These are phyloP conservation scores for Anguilla rostrata DNA, from an alignment of 2,113 vertebrate species.

Conservation along the genomic window DNA sequence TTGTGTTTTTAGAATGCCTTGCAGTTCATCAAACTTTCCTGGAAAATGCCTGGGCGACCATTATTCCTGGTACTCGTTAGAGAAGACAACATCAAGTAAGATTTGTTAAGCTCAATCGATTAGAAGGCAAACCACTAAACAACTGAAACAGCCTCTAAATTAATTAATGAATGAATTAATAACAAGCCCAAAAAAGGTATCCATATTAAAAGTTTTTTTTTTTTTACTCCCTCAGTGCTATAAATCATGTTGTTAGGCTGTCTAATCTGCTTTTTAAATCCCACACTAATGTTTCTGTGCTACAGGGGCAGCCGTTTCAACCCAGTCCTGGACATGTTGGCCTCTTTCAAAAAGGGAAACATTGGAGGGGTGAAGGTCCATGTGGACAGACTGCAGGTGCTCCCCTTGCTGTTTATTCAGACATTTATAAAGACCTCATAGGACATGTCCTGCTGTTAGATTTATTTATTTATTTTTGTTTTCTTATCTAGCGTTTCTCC, in stretches of 20 bases:
- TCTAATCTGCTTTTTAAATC: not conserved
- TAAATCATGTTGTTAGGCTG: not conserved
- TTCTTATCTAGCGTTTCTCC: no score
- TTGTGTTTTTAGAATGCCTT: slow-evolving; percentile 80
- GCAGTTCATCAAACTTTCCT: slow-evolving; percentile 97
- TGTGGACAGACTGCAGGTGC: slow-evolving; percentile 93
- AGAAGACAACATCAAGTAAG: slow-evolving; percentile 96
- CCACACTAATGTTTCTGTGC: not conserved
- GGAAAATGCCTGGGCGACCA: slow-evolving; percentile 95
- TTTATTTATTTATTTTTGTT: not conserved
- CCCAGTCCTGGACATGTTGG: slow-evolving; percentile 94
- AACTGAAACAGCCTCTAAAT: no score
- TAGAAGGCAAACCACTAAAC: no score
- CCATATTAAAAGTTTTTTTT: no score
- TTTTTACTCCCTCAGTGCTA: not conserved
- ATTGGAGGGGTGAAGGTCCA: slow-evolving; percentile 96
- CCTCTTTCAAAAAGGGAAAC: slow-evolving; percentile 87
- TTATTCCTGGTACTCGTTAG: slow-evolving; percentile 94
- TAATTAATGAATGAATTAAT: no score
- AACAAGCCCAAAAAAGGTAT: no score
- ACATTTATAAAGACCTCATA: not conserved
- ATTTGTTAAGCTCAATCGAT: not conserved
- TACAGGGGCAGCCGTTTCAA: slow-evolving; percentile 93
- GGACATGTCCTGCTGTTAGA: not conserved
- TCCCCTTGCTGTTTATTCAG: not conserved